A percentile compares a stretch with the other conserved stretches of the same genome.
These are phyloP conservation scores for Catostylus mosaicus DNA, from an alignment of 30 jellyfish, hydroid and myxozoan species.

Conservation along the genomic window DNA sequence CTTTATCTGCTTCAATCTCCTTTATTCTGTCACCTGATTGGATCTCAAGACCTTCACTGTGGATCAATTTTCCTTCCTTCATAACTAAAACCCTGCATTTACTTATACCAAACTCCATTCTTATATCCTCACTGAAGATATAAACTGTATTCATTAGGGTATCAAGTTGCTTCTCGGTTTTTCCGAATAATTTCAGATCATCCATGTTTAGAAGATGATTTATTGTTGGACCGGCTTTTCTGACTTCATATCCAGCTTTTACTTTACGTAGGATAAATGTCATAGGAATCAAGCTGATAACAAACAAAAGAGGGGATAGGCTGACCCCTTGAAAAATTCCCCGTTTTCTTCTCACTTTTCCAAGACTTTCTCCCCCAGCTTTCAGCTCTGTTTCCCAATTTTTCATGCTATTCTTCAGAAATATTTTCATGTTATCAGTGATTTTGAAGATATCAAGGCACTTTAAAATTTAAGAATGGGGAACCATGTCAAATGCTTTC, in stretches of 20 bases:
- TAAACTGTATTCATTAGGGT: not conserved
- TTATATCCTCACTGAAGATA: not conserved
- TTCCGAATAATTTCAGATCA: conserved; percentile 18
- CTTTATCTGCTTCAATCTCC: conserved; percentile 30
- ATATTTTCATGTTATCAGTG: conserved; percentile 24
- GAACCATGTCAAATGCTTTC: conserved; percentile 36
- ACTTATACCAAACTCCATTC: conserved; percentile 18
- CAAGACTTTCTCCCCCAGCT: conserved; percentile 34
- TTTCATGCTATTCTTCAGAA: conserved; percentile 19
- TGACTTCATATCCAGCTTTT: conserved; percentile 44
- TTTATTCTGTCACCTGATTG: conserved; percentile 22
- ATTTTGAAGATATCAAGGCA: conserved; percentile 20
- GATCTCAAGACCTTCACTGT: conserved; percentile 23
- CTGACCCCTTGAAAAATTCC: conserved; percentile 36
- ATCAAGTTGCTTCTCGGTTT: conserved; percentile 13
- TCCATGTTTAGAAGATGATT: conserved; percentile 32
- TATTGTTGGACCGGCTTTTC: conserved; percentile 30
- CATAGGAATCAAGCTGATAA: conserved; percentile 24
- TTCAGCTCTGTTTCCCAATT: conserved; percentile 32
- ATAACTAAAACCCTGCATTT: conserved; percentile 20
- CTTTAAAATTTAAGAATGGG: conserved; percentile 21
- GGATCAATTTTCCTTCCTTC: conserved; percentile 22
- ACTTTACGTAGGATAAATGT: conserved; percentile 2
- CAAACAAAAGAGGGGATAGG: conserved; percentile 29
- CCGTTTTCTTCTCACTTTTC: conserved; percentile 33